Evolutionary conservation across 1,140 invertebrate genomes (phyloP), one percentile per base, ranked within the genome.

Genomic region (Bombus waltoni): DNA sequence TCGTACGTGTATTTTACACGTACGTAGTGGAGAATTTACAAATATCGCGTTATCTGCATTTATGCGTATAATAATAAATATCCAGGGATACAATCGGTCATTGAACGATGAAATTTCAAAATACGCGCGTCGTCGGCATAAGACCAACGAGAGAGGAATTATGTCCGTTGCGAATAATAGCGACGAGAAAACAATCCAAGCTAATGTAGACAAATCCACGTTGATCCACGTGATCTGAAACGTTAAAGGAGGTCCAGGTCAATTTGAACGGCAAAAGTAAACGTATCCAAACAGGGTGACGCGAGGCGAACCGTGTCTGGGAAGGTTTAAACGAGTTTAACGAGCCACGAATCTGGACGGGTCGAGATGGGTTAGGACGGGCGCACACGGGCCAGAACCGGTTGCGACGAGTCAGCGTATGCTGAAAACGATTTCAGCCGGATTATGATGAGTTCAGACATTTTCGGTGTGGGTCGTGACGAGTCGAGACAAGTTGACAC

Each of bases 371-470:
- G 40, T 83, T 68, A 18, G 81, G 32, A 38, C 10, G 35, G 15
- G 28, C 42, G 25, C 18, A 11, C 28, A 6, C 25, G 28, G 28
- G 13, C 44, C 32, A 40, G 32, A 77, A 83, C 81, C 81, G 81
- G 81, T 83, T 68, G 73, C 44, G 59, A 77, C 25, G 73, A 47
- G 73, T 77, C 73, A 66, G 59, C 15, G 28, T 32, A 18, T 10
- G 35, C 73, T 22, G 59, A 83, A 25, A 83, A 77, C 57, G 59
- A 83, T 77, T 83, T 40, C 73, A 47, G 44, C 18, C 73, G 73
- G 73, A 77, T 83, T 77, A 53, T 68, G 73, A 83, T 77, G 81
- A 68, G 81, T 83, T 77, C 81, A 9, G 73, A 77, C 81, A 9
- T 68, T 44, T 35, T 53, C 22, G 73, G 44, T 40, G 81, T 68